Evolutionary conservation across 2,888 invertebrate species (phyloP), one percentile per base, ranked within the genome.

Genomic region (Abscondita cerata): DNA sequence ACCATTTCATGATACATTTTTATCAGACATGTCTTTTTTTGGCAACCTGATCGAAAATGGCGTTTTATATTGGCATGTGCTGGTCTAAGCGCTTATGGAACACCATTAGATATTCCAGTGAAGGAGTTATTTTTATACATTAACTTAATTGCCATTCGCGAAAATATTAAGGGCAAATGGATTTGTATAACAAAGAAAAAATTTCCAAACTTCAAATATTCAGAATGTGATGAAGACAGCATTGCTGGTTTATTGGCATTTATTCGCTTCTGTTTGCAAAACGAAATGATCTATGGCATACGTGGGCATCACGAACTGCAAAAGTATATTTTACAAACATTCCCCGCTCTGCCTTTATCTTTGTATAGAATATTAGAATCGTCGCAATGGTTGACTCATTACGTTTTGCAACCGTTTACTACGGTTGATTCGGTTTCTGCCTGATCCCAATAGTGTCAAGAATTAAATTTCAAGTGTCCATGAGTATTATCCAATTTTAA

Each of bases 121-220:
- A 67, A 70, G 1, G 70, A 77, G 47, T 68, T 81, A 38, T 77
- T 78, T 58, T 44, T 65, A 8, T 72, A 70, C 20, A 69, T 81
- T 15, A 77, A 80, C 56, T 66, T 69, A 33, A 70, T 71, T 12
- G 77, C 79, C 2, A 64, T 57, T 2, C 72, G 73, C 56, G 73
- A 76, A 52, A 74, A 78, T 41, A 76, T 79, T 15, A 72, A 72
- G 50, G 76, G 75, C 4, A 77, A 78, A 52, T 80, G 81, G 80
- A 74, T 78, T n/a, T 68, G 70, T n/a, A 63, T 72, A n/a, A 67
- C 75, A 0, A 72, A 70, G 53, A 70, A 69, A 20, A 72, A 71
- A 52, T 78, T 76, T 61, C 77, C 78, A 1, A 68, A 73, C 46
- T 55, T 73, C 18, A 55, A 60, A 5, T 62, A 64, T 19, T 65